Percentiles rank a stretch among this genome's conserved stretches.
These are phyloP conservation scores for Echinops telfairi DNA, from an alignment of 2,113 vertebrate species.

Conservation along the genomic window DNA sequence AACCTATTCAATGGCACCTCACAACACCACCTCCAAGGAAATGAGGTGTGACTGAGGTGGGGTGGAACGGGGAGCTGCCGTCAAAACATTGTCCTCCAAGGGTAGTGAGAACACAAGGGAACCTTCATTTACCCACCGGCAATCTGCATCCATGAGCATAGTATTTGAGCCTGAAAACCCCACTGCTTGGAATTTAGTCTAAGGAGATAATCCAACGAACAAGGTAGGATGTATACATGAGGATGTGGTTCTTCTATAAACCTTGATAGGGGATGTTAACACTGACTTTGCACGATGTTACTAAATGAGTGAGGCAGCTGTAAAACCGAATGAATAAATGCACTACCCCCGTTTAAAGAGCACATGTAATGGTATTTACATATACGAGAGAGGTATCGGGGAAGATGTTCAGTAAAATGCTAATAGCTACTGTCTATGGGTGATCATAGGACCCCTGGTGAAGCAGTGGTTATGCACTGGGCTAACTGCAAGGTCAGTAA, in stretches of 20 bases:
- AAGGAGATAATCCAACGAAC: conserved; percentile 7
- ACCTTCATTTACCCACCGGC: not conserved
- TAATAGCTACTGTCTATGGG: not conserved
- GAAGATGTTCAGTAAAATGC: conserved; percentile 24
- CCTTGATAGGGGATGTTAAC: not conserved
- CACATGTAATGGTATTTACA: not conserved
- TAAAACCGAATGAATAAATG: conserved; percentile 46
- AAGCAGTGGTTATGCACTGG: too few relatives aligned
- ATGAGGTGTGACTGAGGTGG: not conserved
- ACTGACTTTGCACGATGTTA: not conserved
- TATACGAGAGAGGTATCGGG: not conserved
- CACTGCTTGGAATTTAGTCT: conserved; percentile 3
- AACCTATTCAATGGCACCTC: too few relatives aligned
- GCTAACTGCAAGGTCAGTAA: too few relatives aligned
- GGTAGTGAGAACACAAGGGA: not conserved
- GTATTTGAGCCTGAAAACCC: not conserved
- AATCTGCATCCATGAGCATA: not conserved
- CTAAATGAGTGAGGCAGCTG: not conserved
- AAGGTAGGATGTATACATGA: not conserved
- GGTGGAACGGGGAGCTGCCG: not conserved
- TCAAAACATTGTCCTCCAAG: not conserved
- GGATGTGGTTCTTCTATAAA: not conserved
- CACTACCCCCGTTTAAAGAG: not conserved
- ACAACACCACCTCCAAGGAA: not conserved
- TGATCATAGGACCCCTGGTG: too few relatives aligned